Base-by-base conservation (phyloP, 2,888 invertebrate species). In the Chalcis sispes region DNA sequence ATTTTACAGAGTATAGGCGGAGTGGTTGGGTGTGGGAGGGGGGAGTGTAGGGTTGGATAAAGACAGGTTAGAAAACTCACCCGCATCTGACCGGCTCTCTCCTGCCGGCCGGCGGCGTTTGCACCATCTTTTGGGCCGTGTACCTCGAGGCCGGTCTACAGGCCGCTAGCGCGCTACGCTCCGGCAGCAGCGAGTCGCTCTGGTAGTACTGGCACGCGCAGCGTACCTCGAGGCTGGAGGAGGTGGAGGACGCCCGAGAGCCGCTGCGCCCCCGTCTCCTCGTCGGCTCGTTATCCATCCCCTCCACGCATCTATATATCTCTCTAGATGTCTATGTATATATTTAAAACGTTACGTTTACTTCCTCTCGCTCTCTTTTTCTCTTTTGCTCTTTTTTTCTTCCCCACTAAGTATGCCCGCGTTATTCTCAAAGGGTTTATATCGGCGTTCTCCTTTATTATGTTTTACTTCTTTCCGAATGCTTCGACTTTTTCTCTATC, bases 121-220 rank as follows among this genome's bases (percentile, higher is more conserved):
- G 86, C 69, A 84, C 83, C 81, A 92, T 90, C 87, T 91, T 90
- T 40, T 42, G 7, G 1, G 58, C 32, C 15, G 61, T 36, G 65
- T 62, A 73, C 67, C 66, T 18, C 58, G 25, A 56, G 77, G 79
- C 82, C 76, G 93, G 92, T 79, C 92, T 90, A 88, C 91, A 93
- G 82, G 58, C 65, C 25, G 92, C 90, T 79, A 93, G 93, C 87
- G 94, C 94, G 72, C 92, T 90, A 85, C 94, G 91, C 88, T 95
- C 95, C 77, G 95, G 95, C 83, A 95, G 90, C 82, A 95, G 89
- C 77, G 94, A 94, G 89, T 95, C 94, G 88, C 94, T 93, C 90
- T 95, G 93, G 89, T 93, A 96, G 90, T 93, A 96, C 90, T 96
- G 95, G 90, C 96, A 95, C 81, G 91, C 95, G 89, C 96, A 95